These are phyloP conservation scores for Drosophila elegans DNA, from an alignment of 1,140 invertebrate species.

Conservation along the genomic window DNA sequence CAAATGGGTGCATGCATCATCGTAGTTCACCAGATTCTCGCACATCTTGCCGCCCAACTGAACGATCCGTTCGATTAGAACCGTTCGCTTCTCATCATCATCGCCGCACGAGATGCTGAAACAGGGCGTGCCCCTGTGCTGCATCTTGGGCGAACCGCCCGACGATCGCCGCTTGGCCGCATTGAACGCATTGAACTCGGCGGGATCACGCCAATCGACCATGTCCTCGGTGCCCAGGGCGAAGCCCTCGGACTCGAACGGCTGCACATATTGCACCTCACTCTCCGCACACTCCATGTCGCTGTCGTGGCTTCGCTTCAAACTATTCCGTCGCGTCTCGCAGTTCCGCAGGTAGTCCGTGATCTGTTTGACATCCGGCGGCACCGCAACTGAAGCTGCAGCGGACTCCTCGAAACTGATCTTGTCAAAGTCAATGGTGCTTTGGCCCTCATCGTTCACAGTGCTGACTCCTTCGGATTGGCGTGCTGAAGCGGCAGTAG, in stretches of 20 bases:
- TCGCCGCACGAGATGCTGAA: conserved; percentile 80
- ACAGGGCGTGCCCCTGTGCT: conserved; percentile 57
- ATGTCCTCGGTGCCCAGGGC: conserved; percentile 62
- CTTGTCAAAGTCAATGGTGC: conserved; percentile 79
- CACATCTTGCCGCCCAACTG: conserved; percentile 88
- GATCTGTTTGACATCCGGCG: conserved; percentile 71
- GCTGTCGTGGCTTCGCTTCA: conserved; percentile 63
- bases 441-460: conserved; percentile 14
- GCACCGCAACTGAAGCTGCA: not conserved
- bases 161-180: conserved; percentile 48
- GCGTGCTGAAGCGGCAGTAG: not conserved
- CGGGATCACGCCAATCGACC: conserved; percentile 80
- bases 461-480: not conserved
- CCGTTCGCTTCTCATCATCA: conserved; percentile 58
- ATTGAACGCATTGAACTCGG: conserved; percentile 67
- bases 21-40: conserved; percentile 86
- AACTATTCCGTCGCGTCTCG: conserved; percentile 68
- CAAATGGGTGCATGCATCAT: conserved; percentile 91
- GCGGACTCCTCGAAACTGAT: conserved; percentile 78
- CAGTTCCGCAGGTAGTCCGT: conserved; percentile 73
- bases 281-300: conserved; percentile 35
- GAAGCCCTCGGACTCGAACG: conserved; percentile 78
- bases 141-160: conserved; percentile 41
- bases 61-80: conserved; percentile 85
- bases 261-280: conserved; percentile 72